Base-by-base conservation (phyloP, 2,113 vertebrate genomes). In the Urocynchramus pylzowi region DNA sequence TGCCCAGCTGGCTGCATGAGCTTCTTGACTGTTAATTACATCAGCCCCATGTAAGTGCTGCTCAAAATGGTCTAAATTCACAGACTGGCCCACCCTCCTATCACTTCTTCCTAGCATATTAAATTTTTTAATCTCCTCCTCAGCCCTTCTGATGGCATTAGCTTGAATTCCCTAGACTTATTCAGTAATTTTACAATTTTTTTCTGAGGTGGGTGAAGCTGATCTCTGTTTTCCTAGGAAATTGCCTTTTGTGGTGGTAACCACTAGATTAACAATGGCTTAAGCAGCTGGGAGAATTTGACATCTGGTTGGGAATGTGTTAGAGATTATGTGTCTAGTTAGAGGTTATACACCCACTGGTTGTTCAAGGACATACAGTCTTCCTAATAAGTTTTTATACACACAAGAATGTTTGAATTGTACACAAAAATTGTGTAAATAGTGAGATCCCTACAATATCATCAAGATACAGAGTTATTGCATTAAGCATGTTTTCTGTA, bases 391-490 rank as follows among this genome's bases (percentile, higher is more conserved):
- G 8, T 53, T 90, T 65, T 68, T 5, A 1, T 77, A 42, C 26
- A 85, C 54, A 74, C 27, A 69, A 33, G 24, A 44, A 44, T 30
- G 23, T 75, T 85, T 79, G 17, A 80, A 45, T 67, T 69, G 6
- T 31, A 33, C 22, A n/a, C n/a, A 74, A 21, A 42, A 68, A 69
- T 21, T 33, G 28, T 11, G 9, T 50, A 57, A 81, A 59, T 17
- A 70, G 12, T 3, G 2, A 61, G 19, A 74, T 24, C 9, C 10
- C 8, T 1, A 0, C n/a, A 50, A 13, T 16, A 45, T 50, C 6
- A 3, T 39, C 37, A 61, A 50, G 11, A 45, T 60, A 31, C 11
- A 64, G 61, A 75, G 7, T 5, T 70, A 44, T 37, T 79, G 16
- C 16, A 49, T 75, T 49, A 73, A 75, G 10, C 6, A 19, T 23